A percentile compares a stretch with the other conserved stretches of the same genome.
phyloP scores from a whole-genome alignment of 2,888 invertebrate species.

The Fragum sueziense region DNA sequence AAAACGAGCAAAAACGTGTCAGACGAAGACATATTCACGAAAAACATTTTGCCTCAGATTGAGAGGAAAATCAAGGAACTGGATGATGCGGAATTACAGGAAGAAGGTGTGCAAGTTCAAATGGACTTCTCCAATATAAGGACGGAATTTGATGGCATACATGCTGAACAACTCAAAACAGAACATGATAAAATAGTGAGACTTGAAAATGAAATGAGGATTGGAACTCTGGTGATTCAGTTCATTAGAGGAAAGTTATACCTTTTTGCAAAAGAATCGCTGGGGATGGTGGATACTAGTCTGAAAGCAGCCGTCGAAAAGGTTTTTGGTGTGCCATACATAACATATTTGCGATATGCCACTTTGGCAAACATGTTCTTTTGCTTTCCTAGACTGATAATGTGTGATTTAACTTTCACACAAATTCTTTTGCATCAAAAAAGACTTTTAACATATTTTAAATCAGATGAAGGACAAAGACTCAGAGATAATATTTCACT shows the following conservation, averaged over 20 bases:
- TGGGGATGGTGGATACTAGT: too few relatives aligned
- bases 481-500: too few relatives aligned
- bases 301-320: too few relatives aligned
- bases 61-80: slow-evolving; percentile 4
- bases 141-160: slow-evolving; percentile 2
- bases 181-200: slow-evolving; percentile 5
- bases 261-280: slow-evolving; percentile 20
- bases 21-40: slow-evolving; percentile 18
- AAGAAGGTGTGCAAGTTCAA: not conserved
- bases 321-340: too few relatives aligned
- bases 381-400: too few relatives aligned
- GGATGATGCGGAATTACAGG: slow-evolving; percentile 3
- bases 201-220: not conserved
- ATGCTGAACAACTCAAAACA: slow-evolving; percentile 8
- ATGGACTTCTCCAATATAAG: slow-evolving; percentile 3
- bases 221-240: not conserved
- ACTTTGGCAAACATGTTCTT: too few relatives aligned
- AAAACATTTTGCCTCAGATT: slow-evolving; percentile 13
- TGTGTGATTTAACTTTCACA: too few relatives aligned
- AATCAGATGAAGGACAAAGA: too few relatives aligned
- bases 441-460: too few relatives aligned
- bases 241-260: slow-evolving; percentile 12
- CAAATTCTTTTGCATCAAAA: too few relatives aligned
- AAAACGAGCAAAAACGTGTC: slow-evolving; percentile 3
- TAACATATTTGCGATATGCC: too few relatives aligned